phyloP scores from a whole-genome alignment of 2,888 invertebrate genomes.

The Xanthorhoe designata region DNA sequence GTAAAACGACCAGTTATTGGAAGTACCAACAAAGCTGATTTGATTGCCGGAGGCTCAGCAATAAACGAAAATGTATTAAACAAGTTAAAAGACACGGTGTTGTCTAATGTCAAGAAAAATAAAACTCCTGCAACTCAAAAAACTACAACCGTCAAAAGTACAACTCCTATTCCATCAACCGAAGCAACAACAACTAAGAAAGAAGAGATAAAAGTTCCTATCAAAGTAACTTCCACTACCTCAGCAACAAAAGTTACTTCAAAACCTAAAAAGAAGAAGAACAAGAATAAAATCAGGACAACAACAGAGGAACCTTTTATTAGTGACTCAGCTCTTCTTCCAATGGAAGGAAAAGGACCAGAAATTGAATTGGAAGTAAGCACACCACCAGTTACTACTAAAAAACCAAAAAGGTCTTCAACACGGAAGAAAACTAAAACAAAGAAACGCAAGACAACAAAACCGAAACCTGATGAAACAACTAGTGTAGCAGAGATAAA shows the following conservation, averaged over 20 bases:
- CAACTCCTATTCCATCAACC: constrained; percentile 54
- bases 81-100: constrained; percentile 87
- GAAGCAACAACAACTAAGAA: constrained; percentile 62
- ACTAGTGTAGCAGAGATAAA: constrained; percentile 70
- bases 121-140: constrained; percentile 65
- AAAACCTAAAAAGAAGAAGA: constrained; percentile 77
- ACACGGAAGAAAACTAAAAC: constrained; percentile 85
- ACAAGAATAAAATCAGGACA: constrained; percentile 65
- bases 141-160: constrained; percentile 56
- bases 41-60: constrained; percentile 77
- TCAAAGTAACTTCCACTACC: constrained; percentile 50
- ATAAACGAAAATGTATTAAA: constrained; percentile 83
- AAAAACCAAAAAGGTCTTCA: constrained; percentile 76
- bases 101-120: constrained; percentile 83
- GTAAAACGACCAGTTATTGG: constrained; percentile 74
- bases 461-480: constrained; percentile 66
- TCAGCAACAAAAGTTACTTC: constrained; percentile 57
- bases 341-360: constrained; percentile 79
- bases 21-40: constrained; percentile 78
- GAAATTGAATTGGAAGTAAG: constrained; percentile 81
- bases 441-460: constrained; percentile 85
- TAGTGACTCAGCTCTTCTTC: constrained; percentile 73
- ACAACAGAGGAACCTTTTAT: constrained; percentile 62
- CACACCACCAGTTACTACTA: constrained; percentile 77
- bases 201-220: constrained; percentile 59